These are phyloP conservation scores for Cochlearius cochlearius DNA, from an alignment of 2,113 vertebrate genomes.

Conservation along the genomic window DNA sequence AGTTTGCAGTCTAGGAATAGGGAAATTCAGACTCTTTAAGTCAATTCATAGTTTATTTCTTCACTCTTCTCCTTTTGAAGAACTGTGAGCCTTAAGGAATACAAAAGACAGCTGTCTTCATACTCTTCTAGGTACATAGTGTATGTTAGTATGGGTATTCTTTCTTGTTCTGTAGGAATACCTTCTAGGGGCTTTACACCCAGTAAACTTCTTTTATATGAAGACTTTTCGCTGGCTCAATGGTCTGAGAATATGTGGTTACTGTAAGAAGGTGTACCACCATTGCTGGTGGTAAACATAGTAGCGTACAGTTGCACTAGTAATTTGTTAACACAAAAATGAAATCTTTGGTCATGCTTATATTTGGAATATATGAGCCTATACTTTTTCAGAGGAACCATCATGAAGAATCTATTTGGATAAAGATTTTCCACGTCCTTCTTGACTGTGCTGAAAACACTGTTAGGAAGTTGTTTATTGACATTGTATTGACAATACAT, in stretches of 20 bases:
- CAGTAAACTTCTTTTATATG: not conserved
- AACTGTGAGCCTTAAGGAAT: not conserved
- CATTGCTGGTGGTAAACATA: not conserved
- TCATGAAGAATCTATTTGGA: not conserved
- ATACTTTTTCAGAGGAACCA: not conserved
- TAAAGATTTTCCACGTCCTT: not conserved
- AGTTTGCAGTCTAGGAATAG: not conserved
- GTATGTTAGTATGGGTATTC: not conserved
- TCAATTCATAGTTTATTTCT: not conserved
- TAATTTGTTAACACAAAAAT: not conserved
- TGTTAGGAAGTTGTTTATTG: not conserved
- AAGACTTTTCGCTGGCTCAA: not conserved
- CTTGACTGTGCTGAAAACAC: not conserved
- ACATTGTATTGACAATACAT: not conserved
- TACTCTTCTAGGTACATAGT: not conserved
- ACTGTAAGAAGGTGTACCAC: not conserved
- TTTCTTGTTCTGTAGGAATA: not conserved
- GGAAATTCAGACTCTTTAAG: not conserved
- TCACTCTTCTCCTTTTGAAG: not conserved
- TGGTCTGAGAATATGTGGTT: not conserved
- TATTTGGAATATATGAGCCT: not conserved
- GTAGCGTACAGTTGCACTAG: not conserved
- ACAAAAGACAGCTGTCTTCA: not conserved
- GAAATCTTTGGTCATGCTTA: not conserved
- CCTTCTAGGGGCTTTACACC: not conserved